Base-by-base conservation (phyloP, 2,797 vertebrate genomes). In the Columba guinea region DNA sequence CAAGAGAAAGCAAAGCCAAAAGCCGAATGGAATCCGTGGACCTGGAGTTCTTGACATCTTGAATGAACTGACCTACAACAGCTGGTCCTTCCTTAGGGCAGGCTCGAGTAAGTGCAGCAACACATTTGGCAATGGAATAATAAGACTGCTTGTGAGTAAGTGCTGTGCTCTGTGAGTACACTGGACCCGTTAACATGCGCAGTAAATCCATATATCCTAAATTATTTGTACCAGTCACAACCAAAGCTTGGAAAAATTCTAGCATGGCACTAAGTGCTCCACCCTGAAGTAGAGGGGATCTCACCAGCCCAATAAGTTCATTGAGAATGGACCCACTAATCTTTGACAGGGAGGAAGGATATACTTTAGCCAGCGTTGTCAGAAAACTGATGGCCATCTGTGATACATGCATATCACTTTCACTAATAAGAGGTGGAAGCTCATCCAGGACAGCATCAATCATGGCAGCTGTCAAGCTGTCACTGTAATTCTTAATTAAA, bases 361-460 rank as follows among this genome's bases (percentile, higher is more conserved):
- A 99, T 10, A 99, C 99, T 87, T 99, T 99, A 56, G 99, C 99
- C 96, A 99, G 98, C 0, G 99, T 99, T 89, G 99, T 99, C 93
- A 99, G 98, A 97, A 99, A 99, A 97, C 99, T 99, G 96, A 99
- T 99, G 75, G 99, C 99, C 99, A 99, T 99, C 97, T 99, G 99
- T 3, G 99, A 99, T 75, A 99, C 99, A 37, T 99, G 99, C 99
- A 99, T 99, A 97, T 99, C 99, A 64, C 99, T 99, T 97, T 99
- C 99, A 0, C 99, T 99, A 97, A 99, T 99, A 65, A 99, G 99
- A 39, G 99, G 99, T 5, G 99, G 99, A 91, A 99, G 99, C 97
- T 99, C 99, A 37, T 99, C 99, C 84, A 99, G 97, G 71, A 99
- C 99, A 14, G 99, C 99, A 52, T 99, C 99, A 95, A 99, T 99